A percentile compares a stretch with the other conserved stretches of the same genome.
Conservation (phyloP, 37 sponge, comb jelly and placozoan species). For the Spongilla lacustris region DNA sequence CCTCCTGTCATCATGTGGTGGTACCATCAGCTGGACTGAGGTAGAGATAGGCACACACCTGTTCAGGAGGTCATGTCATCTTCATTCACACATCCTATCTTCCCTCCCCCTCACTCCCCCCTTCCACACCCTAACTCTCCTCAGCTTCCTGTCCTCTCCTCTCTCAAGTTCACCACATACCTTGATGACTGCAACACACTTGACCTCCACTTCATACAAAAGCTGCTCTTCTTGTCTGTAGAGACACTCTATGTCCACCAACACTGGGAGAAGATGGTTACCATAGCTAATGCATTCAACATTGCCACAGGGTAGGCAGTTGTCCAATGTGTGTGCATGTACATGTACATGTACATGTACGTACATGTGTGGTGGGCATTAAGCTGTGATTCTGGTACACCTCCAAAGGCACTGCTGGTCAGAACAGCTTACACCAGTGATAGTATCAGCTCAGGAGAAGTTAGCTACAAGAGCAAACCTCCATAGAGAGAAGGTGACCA, state of each 20-base stretch:
- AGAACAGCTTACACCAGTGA: slow-evolving; percentile 47
- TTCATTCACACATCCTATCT: neutral
- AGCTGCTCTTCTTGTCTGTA: slow-evolving; percentile 40
- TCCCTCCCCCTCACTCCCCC: neutral
- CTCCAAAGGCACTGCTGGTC: slow-evolving; percentile 24
- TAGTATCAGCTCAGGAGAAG: slow-evolving; percentile 29
- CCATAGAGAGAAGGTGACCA: neutral
- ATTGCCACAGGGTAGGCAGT: slow-evolving; percentile 35
- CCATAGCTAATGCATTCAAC: slow-evolving; percentile 16
- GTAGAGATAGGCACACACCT: neutral
- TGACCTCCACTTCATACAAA: slow-evolving; percentile 23
- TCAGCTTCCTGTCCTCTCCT: slow-evolving; percentile 3
- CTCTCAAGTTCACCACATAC: slow-evolving; percentile 25
- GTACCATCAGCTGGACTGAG: neutral
- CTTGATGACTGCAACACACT: slow-evolving; percentile 17
- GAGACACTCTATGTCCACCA: slow-evolving; percentile 35
- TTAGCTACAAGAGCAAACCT: neutral
- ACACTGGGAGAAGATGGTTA: slow-evolving; percentile 71
- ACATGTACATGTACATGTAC: neutral
- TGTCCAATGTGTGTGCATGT: neutral
- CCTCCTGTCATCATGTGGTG: neutral
- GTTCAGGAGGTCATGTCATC: too few species aligned
- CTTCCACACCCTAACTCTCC: neutral
- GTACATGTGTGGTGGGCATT: neutral
- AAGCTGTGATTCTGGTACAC: too few species aligned